Conservation (phyloP, 2,113 vertebrate species). For the Synchiropus splendidus region DNA sequence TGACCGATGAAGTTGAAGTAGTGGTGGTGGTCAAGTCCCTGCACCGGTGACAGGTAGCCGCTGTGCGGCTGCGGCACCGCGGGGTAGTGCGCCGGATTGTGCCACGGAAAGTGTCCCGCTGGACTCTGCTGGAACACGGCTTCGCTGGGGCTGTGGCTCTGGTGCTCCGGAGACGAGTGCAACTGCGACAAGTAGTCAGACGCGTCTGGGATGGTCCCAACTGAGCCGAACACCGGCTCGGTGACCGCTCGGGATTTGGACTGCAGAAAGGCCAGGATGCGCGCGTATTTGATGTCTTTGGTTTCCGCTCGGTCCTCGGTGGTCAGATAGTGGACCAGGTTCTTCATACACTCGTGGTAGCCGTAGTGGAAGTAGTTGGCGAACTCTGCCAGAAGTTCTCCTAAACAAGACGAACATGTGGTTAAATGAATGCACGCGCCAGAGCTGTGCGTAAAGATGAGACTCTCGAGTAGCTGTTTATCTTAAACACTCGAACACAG, state of each 20-base stretch:
- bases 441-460: no score
- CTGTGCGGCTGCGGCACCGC: conserved; percentile 77
- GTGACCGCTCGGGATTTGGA: conserved; percentile 82
- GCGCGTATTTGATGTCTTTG: conserved; percentile 93
- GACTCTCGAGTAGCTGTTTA: no score
- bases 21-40: conserved; percentile 85
- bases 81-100: conserved; percentile 77
- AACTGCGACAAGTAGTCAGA: conserved; percentile 76
- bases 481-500: no score
- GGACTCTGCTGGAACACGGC: conserved; percentile 68
- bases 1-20: conserved; percentile 89
- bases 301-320: conserved; percentile 93
- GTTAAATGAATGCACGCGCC: no score
- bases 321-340: conserved; percentile 93
- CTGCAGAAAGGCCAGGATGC: conserved; percentile 91
- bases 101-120: conserved; percentile 78
- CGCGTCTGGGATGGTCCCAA: conserved; percentile 69
- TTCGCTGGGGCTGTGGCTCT: conserved; percentile 71
- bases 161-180: conserved; percentile 75
- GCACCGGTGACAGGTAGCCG: conserved; percentile 78
- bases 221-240: conserved; percentile 75
- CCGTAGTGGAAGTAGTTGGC: conserved; percentile 98
- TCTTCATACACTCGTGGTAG: conserved; percentile 98
- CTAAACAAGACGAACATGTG: conserved; percentile 47
- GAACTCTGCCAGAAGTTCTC: conserved; percentile 91